Conservation (phyloP, 2,797 vertebrate genomes). For the Gambelia wislizenii region DNA sequence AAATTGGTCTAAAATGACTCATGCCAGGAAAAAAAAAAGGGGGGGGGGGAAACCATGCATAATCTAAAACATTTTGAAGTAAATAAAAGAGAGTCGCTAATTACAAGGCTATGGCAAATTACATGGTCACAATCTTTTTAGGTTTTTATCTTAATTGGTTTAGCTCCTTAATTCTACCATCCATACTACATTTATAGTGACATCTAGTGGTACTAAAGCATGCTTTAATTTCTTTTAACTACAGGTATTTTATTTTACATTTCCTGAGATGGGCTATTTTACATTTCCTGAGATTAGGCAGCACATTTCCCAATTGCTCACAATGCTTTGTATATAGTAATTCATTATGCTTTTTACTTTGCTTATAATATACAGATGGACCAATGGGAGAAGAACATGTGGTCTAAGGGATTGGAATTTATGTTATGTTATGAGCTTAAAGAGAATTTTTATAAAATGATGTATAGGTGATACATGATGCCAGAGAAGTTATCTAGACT, state of each 20-base stretch:
- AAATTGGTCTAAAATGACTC: constrained; percentile 27
- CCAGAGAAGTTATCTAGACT: too few species aligned
- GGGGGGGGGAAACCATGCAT: constrained; percentile 10
- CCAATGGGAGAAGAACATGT: too few species aligned
- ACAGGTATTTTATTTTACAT: neutral
- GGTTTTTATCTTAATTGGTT: constrained; percentile 11
- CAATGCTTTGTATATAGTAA: too few species aligned
- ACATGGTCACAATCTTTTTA: neutral
- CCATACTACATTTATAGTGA: constrained; percentile 11
- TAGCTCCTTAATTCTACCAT: constrained; percentile 23
- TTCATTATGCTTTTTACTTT: too few species aligned
- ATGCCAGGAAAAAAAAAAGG: neutral
- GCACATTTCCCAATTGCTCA: neutral
- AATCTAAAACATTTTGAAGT: constrained; percentile 43
- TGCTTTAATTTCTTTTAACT: neutral
- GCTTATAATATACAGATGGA: too few species aligned
- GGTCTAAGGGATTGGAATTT: too few species aligned
- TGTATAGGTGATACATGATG: too few species aligned
- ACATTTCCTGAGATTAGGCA: too few species aligned
- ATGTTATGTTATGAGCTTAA: too few species aligned
- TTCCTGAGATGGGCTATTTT: neutral
- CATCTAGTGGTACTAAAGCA: constrained; percentile 32
- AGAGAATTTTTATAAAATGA: too few species aligned
- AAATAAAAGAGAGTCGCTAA: constrained; percentile 24
- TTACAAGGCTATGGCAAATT: constrained; percentile 29